phyloP scores from a whole-genome alignment of 1,140 invertebrate species.

The Ganaspis sp. region DNA sequence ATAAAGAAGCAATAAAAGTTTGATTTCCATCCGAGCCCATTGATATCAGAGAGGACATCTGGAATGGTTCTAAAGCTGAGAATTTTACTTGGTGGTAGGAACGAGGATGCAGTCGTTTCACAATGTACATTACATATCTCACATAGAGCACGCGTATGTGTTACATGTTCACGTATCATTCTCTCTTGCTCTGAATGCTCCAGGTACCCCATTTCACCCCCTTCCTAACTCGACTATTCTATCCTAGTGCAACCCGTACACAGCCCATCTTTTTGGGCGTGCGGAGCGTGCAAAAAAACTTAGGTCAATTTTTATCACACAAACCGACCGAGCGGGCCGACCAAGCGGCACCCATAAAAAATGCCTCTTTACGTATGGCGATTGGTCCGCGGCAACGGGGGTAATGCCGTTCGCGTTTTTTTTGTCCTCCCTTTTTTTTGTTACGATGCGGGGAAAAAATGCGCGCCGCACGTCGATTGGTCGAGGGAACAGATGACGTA shows the following conservation, averaged over 20 bases:
- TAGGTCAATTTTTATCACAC: slow-evolving; percentile 77
- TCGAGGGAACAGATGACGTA: slow-evolving; percentile 77
- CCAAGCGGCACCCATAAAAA: slow-evolving; percentile 76
- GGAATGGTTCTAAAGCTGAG: not conserved
- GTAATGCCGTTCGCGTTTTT: slow-evolving; percentile 71
- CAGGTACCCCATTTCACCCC: slow-evolving; percentile 34
- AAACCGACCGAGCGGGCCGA: slow-evolving; percentile 69
- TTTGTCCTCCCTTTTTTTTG: slow-evolving; percentile 68
- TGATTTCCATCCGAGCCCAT: not conserved
- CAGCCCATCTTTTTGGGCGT: slow-evolving; percentile 75
- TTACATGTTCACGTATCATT: slow-evolving; percentile 26
- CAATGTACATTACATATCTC: slow-evolving; percentile 18
- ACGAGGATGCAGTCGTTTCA: not conserved
- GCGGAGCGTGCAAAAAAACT: slow-evolving; percentile 68
- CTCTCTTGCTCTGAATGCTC: slow-evolving; percentile 33
- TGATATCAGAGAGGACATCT: not conserved
- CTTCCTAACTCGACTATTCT: slow-evolving; percentile 23
- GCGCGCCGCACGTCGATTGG: slow-evolving; percentile 75
- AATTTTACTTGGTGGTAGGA: not conserved
- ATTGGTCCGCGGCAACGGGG: slow-evolving; percentile 76
- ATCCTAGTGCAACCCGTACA: slow-evolving; percentile 65
- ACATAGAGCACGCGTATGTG: not conserved
- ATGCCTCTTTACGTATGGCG: slow-evolving; percentile 78
- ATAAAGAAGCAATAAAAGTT: not conserved
- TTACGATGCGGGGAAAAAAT: slow-evolving; percentile 74